These are phyloP conservation scores for Peromyscus polionotus DNA, from an alignment of 2,113 vertebrate genomes.

Conservation along the genomic window DNA sequence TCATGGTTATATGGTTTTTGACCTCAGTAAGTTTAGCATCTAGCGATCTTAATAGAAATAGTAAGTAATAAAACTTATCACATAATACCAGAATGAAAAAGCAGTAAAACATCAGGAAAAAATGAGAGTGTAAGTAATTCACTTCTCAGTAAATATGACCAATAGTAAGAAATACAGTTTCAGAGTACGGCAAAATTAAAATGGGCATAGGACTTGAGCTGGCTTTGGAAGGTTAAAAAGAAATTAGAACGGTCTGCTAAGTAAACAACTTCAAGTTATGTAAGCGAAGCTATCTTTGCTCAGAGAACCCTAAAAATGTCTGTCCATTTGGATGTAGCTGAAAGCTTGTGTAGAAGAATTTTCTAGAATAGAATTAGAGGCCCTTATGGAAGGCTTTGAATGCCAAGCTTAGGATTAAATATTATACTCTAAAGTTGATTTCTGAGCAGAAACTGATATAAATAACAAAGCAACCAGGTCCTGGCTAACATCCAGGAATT, in stretches of 20 bases:
- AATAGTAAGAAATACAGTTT: slow-evolving; percentile 6
- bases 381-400: slow-evolving; percentile 20
- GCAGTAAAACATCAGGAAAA: neutral
- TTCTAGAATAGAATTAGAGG: neutral
- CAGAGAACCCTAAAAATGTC: slow-evolving; percentile 9
- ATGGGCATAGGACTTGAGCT: neutral
- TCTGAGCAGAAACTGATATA: slow-evolving; percentile 58
- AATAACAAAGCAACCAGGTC: slow-evolving; percentile 14
- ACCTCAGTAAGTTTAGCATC: slow-evolving; percentile 26
- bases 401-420: neutral
- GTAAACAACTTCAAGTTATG: slow-evolving; percentile 44
- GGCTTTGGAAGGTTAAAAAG: slow-evolving; percentile 3
- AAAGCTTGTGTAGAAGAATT: neutral
- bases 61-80: slow-evolving; percentile 14
- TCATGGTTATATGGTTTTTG: neutral
- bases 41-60: slow-evolving; percentile 52
- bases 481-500: slow-evolving; percentile 42
- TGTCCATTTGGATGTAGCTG: neutral
- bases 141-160: slow-evolving; percentile 10
- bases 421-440: slow-evolving; percentile 37
- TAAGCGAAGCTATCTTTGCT: neutral
- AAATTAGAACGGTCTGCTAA: neutral
- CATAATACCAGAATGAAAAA: slow-evolving; percentile 46
- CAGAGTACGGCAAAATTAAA: neutral
- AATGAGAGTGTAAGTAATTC: slow-evolving; percentile 22